Conservation (phyloP, 1,140 invertebrate species). For the Glossosoma conforme region DNA sequence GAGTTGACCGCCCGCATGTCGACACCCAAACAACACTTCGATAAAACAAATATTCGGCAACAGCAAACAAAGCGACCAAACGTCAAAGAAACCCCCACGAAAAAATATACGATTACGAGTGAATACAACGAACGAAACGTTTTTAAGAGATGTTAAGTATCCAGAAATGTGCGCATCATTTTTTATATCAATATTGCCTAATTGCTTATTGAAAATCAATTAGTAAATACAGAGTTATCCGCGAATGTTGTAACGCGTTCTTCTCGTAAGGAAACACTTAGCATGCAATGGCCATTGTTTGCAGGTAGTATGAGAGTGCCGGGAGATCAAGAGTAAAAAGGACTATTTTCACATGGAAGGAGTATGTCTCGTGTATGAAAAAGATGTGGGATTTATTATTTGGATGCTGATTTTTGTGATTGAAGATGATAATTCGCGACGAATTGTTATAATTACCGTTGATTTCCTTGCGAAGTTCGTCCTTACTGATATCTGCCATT, state of each 20-base stretch:
- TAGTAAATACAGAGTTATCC: conserved; percentile 20
- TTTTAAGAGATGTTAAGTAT: conserved; percentile 11
- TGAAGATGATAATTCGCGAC: conserved; percentile 2
- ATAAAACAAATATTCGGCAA: not conserved
- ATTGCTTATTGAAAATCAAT: conserved; percentile 22
- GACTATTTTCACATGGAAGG: conserved; percentile 13
- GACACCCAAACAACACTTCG: conserved; percentile 1
- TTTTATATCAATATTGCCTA: conserved; percentile 19
- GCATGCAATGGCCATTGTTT: conserved; percentile 19
- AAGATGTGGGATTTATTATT: conserved; percentile 18
- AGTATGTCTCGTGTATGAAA: conserved; percentile 8
- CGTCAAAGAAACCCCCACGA: not conserved
- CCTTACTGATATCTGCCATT: conserved; percentile 65
- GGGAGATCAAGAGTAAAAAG: conserved; percentile 13
- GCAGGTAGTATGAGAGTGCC: conserved; percentile 10
- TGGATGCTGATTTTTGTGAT: conserved; percentile 13
- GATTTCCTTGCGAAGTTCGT: conserved; percentile 65
- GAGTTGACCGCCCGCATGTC: conserved; percentile 2
- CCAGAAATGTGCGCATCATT: conserved; percentile 8
- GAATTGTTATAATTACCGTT: conserved; percentile 54
- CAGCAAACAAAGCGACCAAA: not conserved
- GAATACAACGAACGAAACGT: conserved; percentile 8
- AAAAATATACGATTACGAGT: conserved; percentile 21
- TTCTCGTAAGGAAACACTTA: conserved; percentile 6
- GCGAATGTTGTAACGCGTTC: conserved; percentile 5